Base-by-base conservation (phyloP, 1,140 invertebrate species). In the Temnothorax longispinosus region DNA sequence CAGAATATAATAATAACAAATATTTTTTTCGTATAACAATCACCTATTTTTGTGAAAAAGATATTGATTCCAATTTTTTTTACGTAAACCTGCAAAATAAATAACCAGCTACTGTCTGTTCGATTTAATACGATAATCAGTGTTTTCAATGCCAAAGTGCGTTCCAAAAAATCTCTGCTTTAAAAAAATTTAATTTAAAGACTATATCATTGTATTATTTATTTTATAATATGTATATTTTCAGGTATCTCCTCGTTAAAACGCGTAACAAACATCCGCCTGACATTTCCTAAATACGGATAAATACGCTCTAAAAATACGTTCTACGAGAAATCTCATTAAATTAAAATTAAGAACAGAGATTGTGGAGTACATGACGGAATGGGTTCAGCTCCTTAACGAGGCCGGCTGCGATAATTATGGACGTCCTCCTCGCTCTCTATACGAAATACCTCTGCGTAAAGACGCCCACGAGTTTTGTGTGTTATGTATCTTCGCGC, bases 401-500 rank as follows among this genome's bases (percentile, higher is more conserved):
- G 35, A 81, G 21, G n/a, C 21, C 62, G 47, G n/a, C n/a, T 4
- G 62, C 35, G 35, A 54, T 44, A 54, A 35, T 44, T 47, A 18
- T 21, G n/a, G 32, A 54, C 11, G 38, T 4, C 5, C 54, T 32
- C n/a, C 10, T 56, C 47, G 21, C 50, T 47, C 47, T 81, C 47
- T 71, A 44, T 71, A 44, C 65, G 65, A 71, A 56, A 71, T 44
- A 81, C 4, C 35, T 35, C 21, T 41, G 50, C 64, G 52, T 56
- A 81, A 81, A 81, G 64, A 71, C 50, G 21, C 64, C 78, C 64
- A 56, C 50, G 64, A 27, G 64, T 71, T 81, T 76, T 47, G n/a
- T 54, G 13, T 58, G 58, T 41, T 69, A 81, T 41, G 64, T 64
- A 64, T 50, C 58, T 71, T 47, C 78, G 50, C 64, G 78, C 38